Base-by-base conservation (phyloP, 1,140 invertebrate species). In the Aphelenchoides fujianensis region DNA sequence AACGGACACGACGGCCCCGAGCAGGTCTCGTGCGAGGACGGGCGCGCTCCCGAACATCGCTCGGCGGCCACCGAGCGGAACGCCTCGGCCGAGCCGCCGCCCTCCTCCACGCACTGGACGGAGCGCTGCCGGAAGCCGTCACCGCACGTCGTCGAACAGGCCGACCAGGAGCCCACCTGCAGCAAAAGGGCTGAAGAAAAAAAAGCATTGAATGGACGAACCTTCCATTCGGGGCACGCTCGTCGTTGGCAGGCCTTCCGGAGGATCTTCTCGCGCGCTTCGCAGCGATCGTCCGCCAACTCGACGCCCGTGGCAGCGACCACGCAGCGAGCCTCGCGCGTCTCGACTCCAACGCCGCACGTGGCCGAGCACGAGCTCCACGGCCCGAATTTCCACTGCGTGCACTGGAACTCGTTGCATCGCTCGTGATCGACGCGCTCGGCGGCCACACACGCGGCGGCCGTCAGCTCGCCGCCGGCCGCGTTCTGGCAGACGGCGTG, bases 281-380 rank as follows among this genome's bases (percentile, higher is more conserved):
- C 69, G 59, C 82, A 83, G 16, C 64, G 36, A n/a, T 2, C 64
- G 32, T 73, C 75, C 23, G 23, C 9, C 36, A 32, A 76, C 62
- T 30, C 16, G 30, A 27, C 34, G 36, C 53, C 48, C 32, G 52
- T 12, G 3, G 16, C 32, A 35, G 3, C 72, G 53, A 74, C 90
- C 87, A 5, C 88, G 85, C 90, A 91, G 2, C 79, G 76, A 0
- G 89, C 89, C 57, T 84, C 86, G 28, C 91, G 85, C 27, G 85
- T 87, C 76, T 90, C 88, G 3, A 86, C 84, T 3, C 91, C 91
- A 28, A 86, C 87, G 37, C 89, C 90, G 85, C 91, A 92, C 1
- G 88, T 88, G 77, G 86, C 86, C 16, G 89, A 88, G 82, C 91
- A 92, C 88, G 90, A 75, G 2, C 85, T 87, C 82, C 82, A 83